Evolutionary conservation across 2,113 vertebrate genomes (phyloP).

Genomic region (Tragulus kanchil): DNA sequence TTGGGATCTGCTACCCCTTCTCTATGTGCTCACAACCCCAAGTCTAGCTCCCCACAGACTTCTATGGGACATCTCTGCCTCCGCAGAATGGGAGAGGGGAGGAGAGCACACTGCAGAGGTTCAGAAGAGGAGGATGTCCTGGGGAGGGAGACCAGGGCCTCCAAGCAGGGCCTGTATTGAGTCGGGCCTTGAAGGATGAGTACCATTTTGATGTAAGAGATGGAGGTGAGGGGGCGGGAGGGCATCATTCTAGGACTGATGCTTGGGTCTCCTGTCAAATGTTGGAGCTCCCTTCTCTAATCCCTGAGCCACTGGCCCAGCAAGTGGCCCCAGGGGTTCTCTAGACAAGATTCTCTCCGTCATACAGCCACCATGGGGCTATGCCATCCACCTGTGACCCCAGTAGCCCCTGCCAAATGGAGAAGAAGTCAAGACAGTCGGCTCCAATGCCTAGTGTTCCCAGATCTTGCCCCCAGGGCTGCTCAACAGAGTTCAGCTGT

Average conservation of each 20-base stretch:
- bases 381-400: background rate
- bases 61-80: background rate
- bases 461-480: too few relatives aligned
- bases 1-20: background rate
- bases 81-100: background rate
- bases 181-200: background rate
- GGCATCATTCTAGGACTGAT: background rate
- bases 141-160: too few relatives aligned
- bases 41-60: background rate
- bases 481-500: fast-evolving
- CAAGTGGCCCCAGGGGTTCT: background rate
- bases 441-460: background rate
- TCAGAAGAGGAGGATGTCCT: too few relatives aligned
- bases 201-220: background rate
- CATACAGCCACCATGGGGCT: fast-evolving
- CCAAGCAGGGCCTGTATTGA: background rate
- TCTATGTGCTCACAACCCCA: background rate
- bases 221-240: background rate
- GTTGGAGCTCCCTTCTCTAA: background rate
- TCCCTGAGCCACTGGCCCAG: background rate
- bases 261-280: background rate
- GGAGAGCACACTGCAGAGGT: fast-evolving
- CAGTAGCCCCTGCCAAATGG: too few relatives aligned
- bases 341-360: background rate
- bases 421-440: background rate